These are phyloP conservation scores for Melopsittacus undulatus DNA, from an alignment of 2,797 vertebrate species.

Conservation along the genomic window DNA sequence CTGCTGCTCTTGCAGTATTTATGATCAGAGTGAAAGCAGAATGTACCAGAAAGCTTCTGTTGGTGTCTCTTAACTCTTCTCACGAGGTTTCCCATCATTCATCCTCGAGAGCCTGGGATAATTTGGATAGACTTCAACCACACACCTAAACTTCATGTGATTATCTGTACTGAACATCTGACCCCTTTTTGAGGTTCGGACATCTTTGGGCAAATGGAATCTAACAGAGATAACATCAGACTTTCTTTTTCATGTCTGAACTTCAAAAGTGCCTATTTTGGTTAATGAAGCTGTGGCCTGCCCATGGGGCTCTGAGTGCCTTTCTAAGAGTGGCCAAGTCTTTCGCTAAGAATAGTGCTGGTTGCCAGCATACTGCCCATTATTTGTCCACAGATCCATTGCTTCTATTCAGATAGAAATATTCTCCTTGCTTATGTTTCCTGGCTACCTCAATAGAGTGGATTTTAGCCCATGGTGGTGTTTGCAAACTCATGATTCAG, in stretches of 20 bases:
- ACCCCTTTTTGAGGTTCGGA: constrained; percentile 64
- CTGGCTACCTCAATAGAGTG: neutral
- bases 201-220: constrained; percentile 65
- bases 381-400: neutral
- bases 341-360: neutral
- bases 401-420: neutral
- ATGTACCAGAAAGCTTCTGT: constrained; percentile 53
- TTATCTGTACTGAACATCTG: constrained; percentile 69
- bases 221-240: constrained; percentile 50
- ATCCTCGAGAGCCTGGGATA: constrained; percentile 34
- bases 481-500: neutral
- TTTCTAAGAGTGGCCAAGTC: neutral
- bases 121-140: constrained; percentile 61
- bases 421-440: neutral
- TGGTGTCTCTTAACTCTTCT: constrained; percentile 59
- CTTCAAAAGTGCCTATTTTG: constrained; percentile 58
- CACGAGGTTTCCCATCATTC: constrained; percentile 41
- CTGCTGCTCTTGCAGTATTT: constrained; percentile 65
- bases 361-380: neutral
- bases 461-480: neutral
- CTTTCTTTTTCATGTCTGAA: constrained; percentile 60
- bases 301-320: neutral
- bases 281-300: constrained; percentile 55
- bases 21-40: constrained; percentile 59
- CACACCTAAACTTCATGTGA: constrained; percentile 52